Percentiles rank a stretch among this genome's conserved stretches.
phyloP scores from a whole-genome alignment of 2,797 vertebrate species.

The Neosilurus mollespiculum region DNA sequence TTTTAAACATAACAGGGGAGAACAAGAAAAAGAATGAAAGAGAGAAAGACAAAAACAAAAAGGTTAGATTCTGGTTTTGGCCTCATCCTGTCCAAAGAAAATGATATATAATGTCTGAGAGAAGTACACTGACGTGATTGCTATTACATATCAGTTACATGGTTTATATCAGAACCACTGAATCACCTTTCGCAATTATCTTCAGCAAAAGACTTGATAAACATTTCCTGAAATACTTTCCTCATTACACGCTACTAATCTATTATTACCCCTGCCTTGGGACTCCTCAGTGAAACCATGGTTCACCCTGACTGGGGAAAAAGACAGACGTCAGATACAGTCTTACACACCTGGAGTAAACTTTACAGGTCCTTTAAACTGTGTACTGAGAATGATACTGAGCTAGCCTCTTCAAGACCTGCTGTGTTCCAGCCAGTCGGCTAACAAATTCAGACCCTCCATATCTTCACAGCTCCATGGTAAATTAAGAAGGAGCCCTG shows the following conservation, averaged over 20 bases:
- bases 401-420: neutral
- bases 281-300: slow-evolving; percentile 4
- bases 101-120: slow-evolving; percentile 43
- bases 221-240: neutral
- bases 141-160: neutral
- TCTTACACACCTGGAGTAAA: slow-evolving; percentile 13
- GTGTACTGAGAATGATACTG: neutral
- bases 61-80: slow-evolving; percentile 30
- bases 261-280: neutral
- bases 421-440: neutral
- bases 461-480: neutral
- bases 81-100: slow-evolving; percentile 8
- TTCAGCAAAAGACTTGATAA: neutral
- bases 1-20: neutral
- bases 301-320: neutral
- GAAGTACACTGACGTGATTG: neutral
- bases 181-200: neutral
- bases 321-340: neutral
- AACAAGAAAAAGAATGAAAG: slow-evolving; percentile 27
- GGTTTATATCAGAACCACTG: neutral
- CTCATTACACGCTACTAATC: neutral
- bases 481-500: neutral
- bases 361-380: slow-evolving; percentile 1
- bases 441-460: neutral
- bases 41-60: slow-evolving; percentile 32